phyloP scores from a whole-genome alignment of 2,797 vertebrate species.

The Apogon talboti region DNA sequence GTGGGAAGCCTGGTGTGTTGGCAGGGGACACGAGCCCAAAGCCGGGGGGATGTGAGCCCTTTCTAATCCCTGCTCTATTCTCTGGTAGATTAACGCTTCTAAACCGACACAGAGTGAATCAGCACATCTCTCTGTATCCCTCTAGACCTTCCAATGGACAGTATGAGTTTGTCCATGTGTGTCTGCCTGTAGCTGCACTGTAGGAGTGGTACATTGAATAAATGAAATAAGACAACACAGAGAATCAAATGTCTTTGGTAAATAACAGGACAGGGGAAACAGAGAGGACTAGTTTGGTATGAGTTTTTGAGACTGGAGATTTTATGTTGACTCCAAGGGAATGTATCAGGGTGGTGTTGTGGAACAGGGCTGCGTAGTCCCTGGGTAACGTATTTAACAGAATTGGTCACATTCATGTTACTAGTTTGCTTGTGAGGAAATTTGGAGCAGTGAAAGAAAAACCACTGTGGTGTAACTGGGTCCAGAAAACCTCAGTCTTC shows the following conservation, averaged over 20 bases:
- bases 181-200: background rate
- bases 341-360: background rate
- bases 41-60: constrained; percentile 52
- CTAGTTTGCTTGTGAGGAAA: background rate
- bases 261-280: background rate
- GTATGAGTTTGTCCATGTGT: constrained; percentile 12
- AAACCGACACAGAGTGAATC: constrained; percentile 83
- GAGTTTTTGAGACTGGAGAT: background rate
- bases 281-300: background rate
- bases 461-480: background rate
- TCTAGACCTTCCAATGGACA: constrained; percentile 64
- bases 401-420: background rate
- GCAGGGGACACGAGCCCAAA: constrained; percentile 48
- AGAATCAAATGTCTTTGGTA: constrained; percentile 1
- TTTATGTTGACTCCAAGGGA: background rate
- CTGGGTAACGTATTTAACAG: background rate
- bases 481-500: constrained; percentile 1
- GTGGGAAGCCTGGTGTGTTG: constrained; percentile 54
- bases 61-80: constrained; percentile 82
- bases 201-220: constrained; percentile 20
- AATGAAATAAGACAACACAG: background rate
- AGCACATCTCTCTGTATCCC: constrained; percentile 81
- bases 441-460: background rate
- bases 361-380: background rate
- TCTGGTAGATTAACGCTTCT: constrained; percentile 82